A percentile compares a stretch with the other conserved stretches of the same genome.
Evolutionary conservation across 1,140 invertebrate genomes (phyloP).

Genomic region (Tetraneura akinire): DNA sequence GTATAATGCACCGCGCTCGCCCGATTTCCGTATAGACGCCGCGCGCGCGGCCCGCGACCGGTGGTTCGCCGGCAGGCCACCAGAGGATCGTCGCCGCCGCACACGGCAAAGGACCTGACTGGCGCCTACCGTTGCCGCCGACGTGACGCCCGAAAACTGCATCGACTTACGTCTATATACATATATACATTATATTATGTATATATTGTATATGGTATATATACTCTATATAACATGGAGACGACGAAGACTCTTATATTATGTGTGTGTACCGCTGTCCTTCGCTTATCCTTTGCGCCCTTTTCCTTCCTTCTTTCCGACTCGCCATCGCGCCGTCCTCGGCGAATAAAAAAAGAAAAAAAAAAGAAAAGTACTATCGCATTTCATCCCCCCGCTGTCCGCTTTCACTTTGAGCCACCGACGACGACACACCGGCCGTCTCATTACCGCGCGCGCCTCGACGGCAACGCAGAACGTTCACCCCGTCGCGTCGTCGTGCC

Average conservation of each 20-base stretch:
- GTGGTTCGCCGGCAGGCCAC: conserved; percentile 14
- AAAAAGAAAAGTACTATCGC: no score
- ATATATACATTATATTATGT: neutral
- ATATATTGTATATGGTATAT: no score
- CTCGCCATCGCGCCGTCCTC: no score
- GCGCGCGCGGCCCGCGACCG: neutral
- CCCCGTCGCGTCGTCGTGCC: no score
- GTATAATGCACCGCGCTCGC: neutral
- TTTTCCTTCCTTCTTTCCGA: neutral
- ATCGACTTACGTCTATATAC: neutral
- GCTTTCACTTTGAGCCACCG: no score
- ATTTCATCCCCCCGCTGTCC: no score
- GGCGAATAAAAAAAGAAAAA: no score
- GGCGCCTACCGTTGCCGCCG: conserved; percentile 21
- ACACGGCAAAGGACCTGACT: neutral
- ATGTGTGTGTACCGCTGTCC: no score
- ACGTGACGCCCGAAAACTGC: conserved; percentile 24
- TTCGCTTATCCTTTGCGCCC: neutral
- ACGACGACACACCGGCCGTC: neutral
- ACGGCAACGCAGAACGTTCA: no score
- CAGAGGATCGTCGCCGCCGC: neutral
- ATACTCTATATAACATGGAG: no score
- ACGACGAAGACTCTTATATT: no score
- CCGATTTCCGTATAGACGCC: neutral
- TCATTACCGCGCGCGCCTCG: neutral